phyloP scores from a whole-genome alignment of 2,888 invertebrate species.

The Idaea biselata region DNA sequence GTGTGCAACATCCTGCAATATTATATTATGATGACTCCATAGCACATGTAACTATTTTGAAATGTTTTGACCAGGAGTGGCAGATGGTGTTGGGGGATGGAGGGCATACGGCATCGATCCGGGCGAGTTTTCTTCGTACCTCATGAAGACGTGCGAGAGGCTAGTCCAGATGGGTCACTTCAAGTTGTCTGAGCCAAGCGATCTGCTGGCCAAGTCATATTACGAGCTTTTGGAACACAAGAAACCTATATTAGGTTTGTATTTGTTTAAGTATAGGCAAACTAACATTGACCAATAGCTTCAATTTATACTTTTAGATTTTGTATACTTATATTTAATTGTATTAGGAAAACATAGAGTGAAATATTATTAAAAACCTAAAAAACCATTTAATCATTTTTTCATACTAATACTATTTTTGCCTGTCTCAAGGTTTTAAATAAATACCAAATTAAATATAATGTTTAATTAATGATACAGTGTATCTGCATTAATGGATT shows the following conservation, averaged over 20 bases:
- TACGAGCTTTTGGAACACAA: conserved; percentile 95
- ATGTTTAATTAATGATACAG: too few species aligned
- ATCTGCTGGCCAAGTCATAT: conserved; percentile 94
- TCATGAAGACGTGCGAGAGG: conserved; percentile 97
- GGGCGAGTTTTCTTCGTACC: conserved; percentile 95
- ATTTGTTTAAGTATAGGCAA: conserved; percentile 10
- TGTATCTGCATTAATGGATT: too few species aligned
- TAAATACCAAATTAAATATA: too few species aligned
- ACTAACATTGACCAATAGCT: conserved; percentile 18
- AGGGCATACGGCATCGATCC: conserved; percentile 98
- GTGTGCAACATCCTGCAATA: too few species aligned
- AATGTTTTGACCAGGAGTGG: conserved; percentile 87
- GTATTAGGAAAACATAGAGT: too few species aligned
- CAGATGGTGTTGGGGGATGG: conserved; percentile 99
- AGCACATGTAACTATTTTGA: not conserved
- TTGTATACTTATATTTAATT: too few species aligned
- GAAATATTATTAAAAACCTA: too few species aligned
- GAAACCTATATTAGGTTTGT: conserved; percentile 92
- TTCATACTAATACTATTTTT: too few species aligned
- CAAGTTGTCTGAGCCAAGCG: conserved; percentile 91
- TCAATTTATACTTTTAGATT: too few species aligned
- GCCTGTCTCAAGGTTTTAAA: too few species aligned
- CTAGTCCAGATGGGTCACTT: conserved; percentile 94
- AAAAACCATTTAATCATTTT: too few species aligned
- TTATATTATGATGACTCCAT: too few species aligned